A percentile compares a stretch with the other conserved stretches of the same genome.
Evolutionary conservation across 2,888 invertebrate species (phyloP).

Genomic region (Chirona hameri): DNA sequence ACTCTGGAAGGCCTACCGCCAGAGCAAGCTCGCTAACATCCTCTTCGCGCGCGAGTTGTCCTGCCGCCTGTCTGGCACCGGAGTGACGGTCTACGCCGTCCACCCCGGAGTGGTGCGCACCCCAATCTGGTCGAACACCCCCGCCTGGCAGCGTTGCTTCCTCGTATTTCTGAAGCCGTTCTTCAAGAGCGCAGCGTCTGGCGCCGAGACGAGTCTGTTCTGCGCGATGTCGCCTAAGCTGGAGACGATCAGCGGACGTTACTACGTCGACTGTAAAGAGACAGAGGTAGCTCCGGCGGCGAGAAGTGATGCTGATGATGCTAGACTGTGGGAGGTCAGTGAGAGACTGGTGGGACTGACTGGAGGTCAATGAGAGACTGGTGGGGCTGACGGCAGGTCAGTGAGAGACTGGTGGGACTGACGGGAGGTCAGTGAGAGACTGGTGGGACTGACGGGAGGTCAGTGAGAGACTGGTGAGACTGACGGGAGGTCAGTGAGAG

Average conservation of each 20-base stretch:
- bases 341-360: no score
- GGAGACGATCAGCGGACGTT: neutral
- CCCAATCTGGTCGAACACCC: conserved; percentile 42
- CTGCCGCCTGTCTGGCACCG: conserved; percentile 43
- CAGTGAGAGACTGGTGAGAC: no score
- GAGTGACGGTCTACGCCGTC: conserved; percentile 47
- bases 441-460: no score
- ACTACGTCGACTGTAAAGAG: neutral
- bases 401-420: no score
- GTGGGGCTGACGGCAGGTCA: no score
- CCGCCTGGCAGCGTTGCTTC: conserved; percentile 38
- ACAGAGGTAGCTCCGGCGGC: neutral
- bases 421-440: no score
- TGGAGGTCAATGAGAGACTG: no score
- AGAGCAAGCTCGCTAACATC: conserved; percentile 46
- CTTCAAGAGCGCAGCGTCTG: neutral
- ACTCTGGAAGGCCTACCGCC: conserved; percentile 42
- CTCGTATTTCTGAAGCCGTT: neutral
- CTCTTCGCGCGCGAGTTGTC: conserved; percentile 45
- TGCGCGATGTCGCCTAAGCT: neutral
- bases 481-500: no score
- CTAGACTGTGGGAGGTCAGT: neutral
- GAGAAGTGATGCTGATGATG: neutral
- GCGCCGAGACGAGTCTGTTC: neutral
- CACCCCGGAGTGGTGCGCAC: conserved; percentile 50